Percentiles rank a stretch among this genome's conserved stretches.
Conservation (phyloP, 2,797 vertebrate genomes). For the Lithobates sylvaticus region DNA sequence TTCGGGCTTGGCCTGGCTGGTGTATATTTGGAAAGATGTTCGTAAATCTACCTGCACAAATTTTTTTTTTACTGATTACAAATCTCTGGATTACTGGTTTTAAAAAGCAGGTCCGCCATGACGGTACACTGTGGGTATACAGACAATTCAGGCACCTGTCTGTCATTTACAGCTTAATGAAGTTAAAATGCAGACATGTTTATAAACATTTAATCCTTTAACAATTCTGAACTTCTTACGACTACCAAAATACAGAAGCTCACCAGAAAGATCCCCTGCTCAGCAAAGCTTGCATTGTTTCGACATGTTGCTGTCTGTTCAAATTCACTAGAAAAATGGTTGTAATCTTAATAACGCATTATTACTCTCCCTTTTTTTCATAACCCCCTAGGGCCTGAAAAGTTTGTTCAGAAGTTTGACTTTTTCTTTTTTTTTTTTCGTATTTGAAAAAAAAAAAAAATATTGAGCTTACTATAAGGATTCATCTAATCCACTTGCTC, state of each 20-base stretch:
- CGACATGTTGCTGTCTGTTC: conserved; percentile 35
- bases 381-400: neutral
- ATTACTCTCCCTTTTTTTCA: conserved; percentile 4
- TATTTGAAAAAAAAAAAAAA: no score
- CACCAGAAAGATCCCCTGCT: conserved; percentile 9
- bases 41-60: neutral
- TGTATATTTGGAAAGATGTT: no score
- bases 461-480: no score
- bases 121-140: neutral
- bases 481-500: no score
- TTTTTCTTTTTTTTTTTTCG: neutral
- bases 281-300: conserved; percentile 24
- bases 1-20: no score
- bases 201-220: conserved; percentile 52
- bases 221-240: conserved; percentile 22
- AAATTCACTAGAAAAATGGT: conserved; percentile 12
- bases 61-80: conserved; percentile 21
- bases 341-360: conserved; percentile 40
- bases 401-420: neutral
- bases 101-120: neutral
- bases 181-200: conserved; percentile 27
- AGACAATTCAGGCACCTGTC: conserved; percentile 22
- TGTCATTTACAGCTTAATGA: conserved; percentile 34
- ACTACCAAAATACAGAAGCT: conserved; percentile 7
- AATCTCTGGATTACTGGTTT: conserved; percentile 33